Base-by-base conservation (phyloP, 2,113 vertebrate species). In the Rhadina sibilatrix region DNA sequence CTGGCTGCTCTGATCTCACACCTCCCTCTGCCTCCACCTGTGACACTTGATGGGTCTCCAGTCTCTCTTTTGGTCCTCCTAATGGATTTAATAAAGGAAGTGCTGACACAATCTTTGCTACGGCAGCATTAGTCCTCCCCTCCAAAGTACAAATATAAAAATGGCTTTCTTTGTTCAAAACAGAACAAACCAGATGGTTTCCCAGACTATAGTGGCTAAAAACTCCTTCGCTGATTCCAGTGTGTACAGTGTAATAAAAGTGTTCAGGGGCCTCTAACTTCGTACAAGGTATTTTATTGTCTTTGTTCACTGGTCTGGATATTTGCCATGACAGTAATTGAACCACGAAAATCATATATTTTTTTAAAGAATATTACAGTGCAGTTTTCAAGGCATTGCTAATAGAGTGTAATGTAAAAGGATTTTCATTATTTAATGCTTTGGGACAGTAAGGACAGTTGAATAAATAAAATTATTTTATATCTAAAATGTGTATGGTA, bases 261-360 rank as follows among this genome's bases (percentile, higher is more conserved):
- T 89, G 92, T 96, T 97, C 90, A 91, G 97, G 90, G 93, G 80
- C 90, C 89, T 80, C 65, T 97, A 64, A 96, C 84, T 94, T 97
- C 28, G 81, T 82, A 86, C 75, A 97, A 87, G 85, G 96, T 74
- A 83, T 93, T 97, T 98, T 97, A 96, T 82, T 97, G 94, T 97
- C 83, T 91, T 96, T 97, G 97, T 97, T 95, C 91, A 94, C 92
- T 63, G 74, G 69, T 95, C 94, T 98, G 97, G 95, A 96, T 89
- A 96, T 91, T 95, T 96, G 96, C 97, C 97, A 97, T 89, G 90
- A 75, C 91, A 96, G 94, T 97, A 98, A 97, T 96, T 96, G 94
- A 96, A 97, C 91, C 90, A 76, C 64, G 81, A 89, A 94, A 90
- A 94, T 85, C 80, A 93, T 69, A 69, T 92, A 92, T 90, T 87